Conservation (phyloP, 2,113 vertebrate genomes). For the Tiliqua scincoides region DNA sequence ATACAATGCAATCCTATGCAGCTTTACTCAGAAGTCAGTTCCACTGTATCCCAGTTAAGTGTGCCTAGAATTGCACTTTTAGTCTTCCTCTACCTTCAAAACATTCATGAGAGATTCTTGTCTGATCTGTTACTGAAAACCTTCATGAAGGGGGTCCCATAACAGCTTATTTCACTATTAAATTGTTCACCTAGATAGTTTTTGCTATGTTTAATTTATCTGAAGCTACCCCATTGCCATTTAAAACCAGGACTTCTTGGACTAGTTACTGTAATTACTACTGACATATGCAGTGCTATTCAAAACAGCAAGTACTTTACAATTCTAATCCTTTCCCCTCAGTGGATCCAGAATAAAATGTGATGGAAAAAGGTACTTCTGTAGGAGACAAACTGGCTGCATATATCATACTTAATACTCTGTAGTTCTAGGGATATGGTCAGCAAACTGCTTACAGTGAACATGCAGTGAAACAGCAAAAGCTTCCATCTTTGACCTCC, state of each 20-base stretch:
- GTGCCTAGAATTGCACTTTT: too few relatives aligned
- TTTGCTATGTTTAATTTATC: background rate
- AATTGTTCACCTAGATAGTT: background rate
- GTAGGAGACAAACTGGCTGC: background rate
- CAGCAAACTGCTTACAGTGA: background rate
- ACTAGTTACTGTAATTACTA: background rate
- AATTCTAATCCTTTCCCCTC: background rate
- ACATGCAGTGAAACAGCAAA: background rate
- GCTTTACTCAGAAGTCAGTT: too few relatives aligned
- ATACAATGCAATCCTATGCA: background rate
- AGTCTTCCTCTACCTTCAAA: background rate
- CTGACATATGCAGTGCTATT: background rate
- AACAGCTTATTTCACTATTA: background rate
- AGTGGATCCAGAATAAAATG: background rate
- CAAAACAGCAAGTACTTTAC: background rate
- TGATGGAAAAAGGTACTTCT: too few relatives aligned
- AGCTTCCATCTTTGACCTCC: background rate
- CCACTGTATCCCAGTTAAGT: too few relatives aligned
- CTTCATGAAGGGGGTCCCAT: too few relatives aligned
- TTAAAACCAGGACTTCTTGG: background rate
- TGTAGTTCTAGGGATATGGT: background rate
- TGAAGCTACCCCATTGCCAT: background rate
- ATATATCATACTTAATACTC: too few relatives aligned
- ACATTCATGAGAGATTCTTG: background rate
- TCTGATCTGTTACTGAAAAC: background rate